Conservation (phyloP, 2,888 invertebrate genomes). For the Perdita meconis region DNA sequence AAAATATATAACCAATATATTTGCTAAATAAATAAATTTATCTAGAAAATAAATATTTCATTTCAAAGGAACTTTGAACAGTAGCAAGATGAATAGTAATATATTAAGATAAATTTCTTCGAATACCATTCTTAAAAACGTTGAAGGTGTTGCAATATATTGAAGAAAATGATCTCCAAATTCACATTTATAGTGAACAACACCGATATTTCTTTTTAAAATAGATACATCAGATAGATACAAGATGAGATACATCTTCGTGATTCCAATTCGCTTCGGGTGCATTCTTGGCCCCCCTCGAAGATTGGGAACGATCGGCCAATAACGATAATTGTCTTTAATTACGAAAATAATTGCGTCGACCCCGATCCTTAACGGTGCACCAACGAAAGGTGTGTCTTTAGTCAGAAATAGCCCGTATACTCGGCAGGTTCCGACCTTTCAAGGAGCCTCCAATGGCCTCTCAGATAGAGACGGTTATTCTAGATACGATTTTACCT, state of each 20-base stretch:
- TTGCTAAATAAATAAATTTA: no score
- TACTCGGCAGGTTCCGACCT: slow-evolving; percentile 50
- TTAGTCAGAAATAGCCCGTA: slow-evolving; percentile 56
- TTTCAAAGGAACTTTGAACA: no score
- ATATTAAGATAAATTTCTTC: no score
- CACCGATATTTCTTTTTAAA: slow-evolving; percentile 2
- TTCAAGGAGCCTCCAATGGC: slow-evolving; percentile 45
- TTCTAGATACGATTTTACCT: slow-evolving; percentile 25
- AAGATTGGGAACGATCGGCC: slow-evolving; percentile 52
- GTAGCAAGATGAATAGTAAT: no score
- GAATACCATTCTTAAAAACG: no score
- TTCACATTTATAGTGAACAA: slow-evolving; percentile 5
- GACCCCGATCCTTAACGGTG: slow-evolving; percentile 55
- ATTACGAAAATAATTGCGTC: slow-evolving; percentile 63
- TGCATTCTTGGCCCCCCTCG: slow-evolving; percentile 57
- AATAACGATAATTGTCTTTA: slow-evolving; percentile 62
- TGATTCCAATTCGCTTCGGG: slow-evolving; percentile 30
- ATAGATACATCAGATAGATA: no score
- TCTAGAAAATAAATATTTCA: no score
- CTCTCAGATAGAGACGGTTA: slow-evolving; percentile 7
- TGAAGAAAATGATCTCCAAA: no score
- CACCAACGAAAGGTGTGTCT: slow-evolving; percentile 58
- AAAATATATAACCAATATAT: no score
- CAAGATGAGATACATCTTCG: slow-evolving; percentile 31
- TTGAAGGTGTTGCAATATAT: no score